A percentile compares a stretch with the other conserved stretches of the same genome.
phyloP scores from a whole-genome alignment of 2,797 vertebrate species.

The Schizothorax lantsangensis region DNA sequence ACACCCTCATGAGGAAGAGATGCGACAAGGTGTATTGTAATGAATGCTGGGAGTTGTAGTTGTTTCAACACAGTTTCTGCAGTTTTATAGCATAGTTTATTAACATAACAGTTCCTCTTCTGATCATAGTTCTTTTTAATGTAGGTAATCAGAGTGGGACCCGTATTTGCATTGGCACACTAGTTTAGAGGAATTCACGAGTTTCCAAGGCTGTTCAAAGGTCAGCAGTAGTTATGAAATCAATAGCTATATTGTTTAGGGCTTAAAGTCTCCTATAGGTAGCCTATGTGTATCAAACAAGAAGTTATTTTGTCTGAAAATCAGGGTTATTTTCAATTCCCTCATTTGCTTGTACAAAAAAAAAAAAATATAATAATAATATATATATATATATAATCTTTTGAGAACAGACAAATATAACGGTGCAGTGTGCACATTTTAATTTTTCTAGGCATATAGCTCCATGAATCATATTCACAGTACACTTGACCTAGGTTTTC shows the following conservation, averaged over 20 bases:
- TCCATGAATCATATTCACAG: background rate
- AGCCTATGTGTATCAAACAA: background rate
- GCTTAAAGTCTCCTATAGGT: background rate
- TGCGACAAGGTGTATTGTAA: conserved; percentile 29
- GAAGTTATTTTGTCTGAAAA: background rate
- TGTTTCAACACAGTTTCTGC: background rate
- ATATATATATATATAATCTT: too few relatives aligned
- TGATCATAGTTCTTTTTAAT: background rate
- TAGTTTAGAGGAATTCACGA: background rate
- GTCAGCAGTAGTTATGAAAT: conserved; percentile 31
- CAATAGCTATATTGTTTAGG: conserved; percentile 32
- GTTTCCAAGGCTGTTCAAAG: conserved; percentile 31
- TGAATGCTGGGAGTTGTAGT: conserved; percentile 60
- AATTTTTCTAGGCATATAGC: background rate
- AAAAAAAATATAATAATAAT: too few relatives aligned
- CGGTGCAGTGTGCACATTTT: background rate
- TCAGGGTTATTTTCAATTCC: background rate
- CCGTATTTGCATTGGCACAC: background rate
- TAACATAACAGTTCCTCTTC: background rate
- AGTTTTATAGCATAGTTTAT: background rate
- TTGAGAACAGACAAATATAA: background rate
- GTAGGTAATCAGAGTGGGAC: background rate
- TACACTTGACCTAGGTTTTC: background rate
- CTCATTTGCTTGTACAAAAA: background rate
- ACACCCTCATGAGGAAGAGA: conserved; percentile 17